Base-by-base conservation (phyloP, 2,797 vertebrate species). In the Tauraco hartlaubi region DNA sequence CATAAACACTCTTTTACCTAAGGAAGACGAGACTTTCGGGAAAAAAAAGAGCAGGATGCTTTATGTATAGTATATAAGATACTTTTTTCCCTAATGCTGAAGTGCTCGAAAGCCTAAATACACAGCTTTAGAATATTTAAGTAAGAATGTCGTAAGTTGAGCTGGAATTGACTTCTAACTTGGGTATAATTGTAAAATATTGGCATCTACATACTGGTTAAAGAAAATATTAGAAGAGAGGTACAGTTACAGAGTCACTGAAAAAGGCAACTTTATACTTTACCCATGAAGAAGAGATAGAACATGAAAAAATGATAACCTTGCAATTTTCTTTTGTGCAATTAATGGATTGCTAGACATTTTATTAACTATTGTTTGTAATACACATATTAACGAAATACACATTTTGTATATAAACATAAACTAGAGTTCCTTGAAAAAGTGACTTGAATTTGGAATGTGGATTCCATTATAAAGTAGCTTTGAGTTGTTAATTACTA, bases 11-110 rank as follows among this genome's bases (percentile, higher is more conserved):
- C 22, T 41, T 61, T 73, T 19, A 54, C 22, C 31, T 84, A 80
- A 92, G 25, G 14, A 75, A 39, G 15, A 72, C 0, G 0, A 15
- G 22, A 56, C 31, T 59, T 59, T 33, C 17, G 51, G 9, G 23
- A 23, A 5, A 21, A 21, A 72, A 41, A 77, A 33, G 23, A 77
- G 67, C 10, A 41, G 8, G 16, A 61, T 14, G 51, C 6, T 49
- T 74, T 4, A 39, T 39, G 39, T 39, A 39, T 13, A 39, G 39
- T 39, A 39, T 39, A 39, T 39, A 39, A 39, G 11, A 11, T 39
- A 39, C 39, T 39, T 39, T 39, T 39, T 39, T 39, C 39, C 39
- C 39, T 39, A 39, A 39, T 39, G 39, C 18, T 71, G 44, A 54
- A 51, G 5, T 35, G 23, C 28, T 86, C 41, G 78, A 90, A 84